These are phyloP conservation scores for Ceramica pisi DNA, from an alignment of 2,888 invertebrate genomes.

Conservation along the genomic window DNA sequence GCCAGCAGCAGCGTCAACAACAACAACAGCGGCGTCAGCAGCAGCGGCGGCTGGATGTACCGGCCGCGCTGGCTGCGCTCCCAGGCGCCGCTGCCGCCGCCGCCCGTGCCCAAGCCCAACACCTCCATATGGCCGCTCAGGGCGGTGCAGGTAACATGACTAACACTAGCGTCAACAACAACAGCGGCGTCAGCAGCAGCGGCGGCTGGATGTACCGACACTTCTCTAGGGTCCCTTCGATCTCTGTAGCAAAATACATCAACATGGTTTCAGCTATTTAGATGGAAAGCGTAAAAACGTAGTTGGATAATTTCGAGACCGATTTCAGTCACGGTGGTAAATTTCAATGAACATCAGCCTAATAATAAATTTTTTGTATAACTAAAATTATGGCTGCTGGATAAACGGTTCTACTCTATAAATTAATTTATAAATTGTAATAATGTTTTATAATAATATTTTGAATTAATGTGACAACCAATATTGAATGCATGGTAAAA, in stretches of 20 bases:
- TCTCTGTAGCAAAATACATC: slow-evolving; percentile 15
- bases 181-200: slow-evolving; percentile 29
- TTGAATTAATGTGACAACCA: too few species aligned
- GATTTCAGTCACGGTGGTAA: too few species aligned
- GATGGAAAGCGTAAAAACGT: too few species aligned
- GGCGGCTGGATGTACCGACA: slow-evolving; percentile 45
- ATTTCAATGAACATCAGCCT: too few species aligned
- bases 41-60: slow-evolving; percentile 44
- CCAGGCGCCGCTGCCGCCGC: slow-evolving; percentile 74
- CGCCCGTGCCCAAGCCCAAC: slow-evolving; percentile 52
- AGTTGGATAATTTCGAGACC: too few species aligned
- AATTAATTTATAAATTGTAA: too few species aligned
- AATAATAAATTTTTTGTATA: too few species aligned
- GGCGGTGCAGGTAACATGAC: slow-evolving; percentile 76
- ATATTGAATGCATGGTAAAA: too few species aligned
- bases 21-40: slow-evolving; percentile 20
- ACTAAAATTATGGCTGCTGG: too few species aligned
- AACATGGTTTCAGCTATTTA: too few species aligned
- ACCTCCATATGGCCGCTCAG: slow-evolving; percentile 77
- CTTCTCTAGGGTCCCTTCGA: background rate
- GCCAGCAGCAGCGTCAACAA: slow-evolving; percentile 70
- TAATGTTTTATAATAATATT: too few species aligned
- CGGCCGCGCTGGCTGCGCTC: slow-evolving; percentile 88
- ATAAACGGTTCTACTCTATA: too few species aligned
- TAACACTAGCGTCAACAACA: slow-evolving; percentile 1